Evolutionary conservation across 2,113 vertebrate species (phyloP), one percentile per base, ranked within the genome.

Genomic region (Nibea coibor): DNA sequence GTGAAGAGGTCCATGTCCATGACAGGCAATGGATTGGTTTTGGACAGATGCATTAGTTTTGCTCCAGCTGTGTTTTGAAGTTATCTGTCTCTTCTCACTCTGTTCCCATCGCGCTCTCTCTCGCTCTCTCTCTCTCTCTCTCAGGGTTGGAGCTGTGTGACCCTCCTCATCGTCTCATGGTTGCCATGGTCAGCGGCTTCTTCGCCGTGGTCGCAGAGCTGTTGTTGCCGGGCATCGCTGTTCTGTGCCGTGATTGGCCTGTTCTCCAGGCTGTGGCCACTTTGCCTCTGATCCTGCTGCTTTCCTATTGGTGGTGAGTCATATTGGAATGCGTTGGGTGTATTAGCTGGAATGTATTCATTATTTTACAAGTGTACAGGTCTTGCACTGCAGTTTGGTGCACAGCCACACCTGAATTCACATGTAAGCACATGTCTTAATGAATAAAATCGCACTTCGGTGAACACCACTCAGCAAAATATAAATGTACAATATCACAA

Each of bases 91-190:
- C 6, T 35, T 22, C 10, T 51, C 16, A 1, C 31, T 31, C 31
- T 31, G 0, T 35, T 48, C 53, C 26, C 8, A 3, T 24, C 39
- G 0, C 24, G 45, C 19, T 4, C 0, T 39, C 35, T 31, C 26
- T 51, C n/a, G 3, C 24, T 17, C 84, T 31, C 31, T 31, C 26
- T 51, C n/a, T 4, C 24, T 39, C 26, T 51, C 20, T 4, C 24
- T 17, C 84, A 98, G 97, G 97, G 69, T 81, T 98, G 94, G 97
- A 98, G 94, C 88, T 97, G 54, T 97, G 97, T 1, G 95, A 96
- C 58, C 94, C 96, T 9, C 85, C 94, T 0, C 95, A 96, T 62
- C 95, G 96, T 0, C 96, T 97, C 73, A 92, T 87, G 78, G 95
- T 96, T 80, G 94, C 96, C 0, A 93, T 95, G 95, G 91, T 96